These are phyloP conservation scores for Hippocampus comes DNA, from an alignment of 2,113 vertebrate genomes.

Conservation along the genomic window DNA sequence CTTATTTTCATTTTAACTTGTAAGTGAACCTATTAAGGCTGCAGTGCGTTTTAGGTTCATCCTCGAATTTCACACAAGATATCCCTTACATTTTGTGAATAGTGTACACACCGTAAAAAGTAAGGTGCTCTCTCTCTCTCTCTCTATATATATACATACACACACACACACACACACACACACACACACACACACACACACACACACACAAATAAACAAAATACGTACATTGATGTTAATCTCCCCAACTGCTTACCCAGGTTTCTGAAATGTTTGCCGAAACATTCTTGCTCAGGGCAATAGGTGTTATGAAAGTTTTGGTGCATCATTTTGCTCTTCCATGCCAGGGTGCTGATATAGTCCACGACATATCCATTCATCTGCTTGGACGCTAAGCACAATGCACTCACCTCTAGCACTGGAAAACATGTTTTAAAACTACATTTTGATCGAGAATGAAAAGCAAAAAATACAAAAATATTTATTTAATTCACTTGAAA, in stretches of 20 bases:
- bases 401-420: conserved; percentile 82
- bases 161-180: too few species aligned
- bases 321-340: conserved; percentile 75
- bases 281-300: conserved; percentile 33
- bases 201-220: too few species aligned
- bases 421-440: conserved; percentile 36
- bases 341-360: conserved; percentile 77
- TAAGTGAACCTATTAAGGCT: too few species aligned
- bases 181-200: too few species aligned
- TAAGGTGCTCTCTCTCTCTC: too few species aligned
- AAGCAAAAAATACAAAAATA: background rate
- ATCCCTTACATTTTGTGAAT: too few species aligned
- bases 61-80: too few species aligned
- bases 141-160: too few species aligned
- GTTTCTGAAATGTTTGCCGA: conserved; percentile 77
- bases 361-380: conserved; percentile 66
- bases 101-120: too few species aligned
- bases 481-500: background rate
- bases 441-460: background rate
- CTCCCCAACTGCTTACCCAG: conserved; percentile 72
- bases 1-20: too few species aligned
- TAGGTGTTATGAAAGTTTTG: conserved; percentile 72
- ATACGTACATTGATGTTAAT: background rate
- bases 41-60: too few species aligned
- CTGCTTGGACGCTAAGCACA: conserved; percentile 86